Conservation (phyloP, 1,140 invertebrate species). For the Eueides isabella region DNA sequence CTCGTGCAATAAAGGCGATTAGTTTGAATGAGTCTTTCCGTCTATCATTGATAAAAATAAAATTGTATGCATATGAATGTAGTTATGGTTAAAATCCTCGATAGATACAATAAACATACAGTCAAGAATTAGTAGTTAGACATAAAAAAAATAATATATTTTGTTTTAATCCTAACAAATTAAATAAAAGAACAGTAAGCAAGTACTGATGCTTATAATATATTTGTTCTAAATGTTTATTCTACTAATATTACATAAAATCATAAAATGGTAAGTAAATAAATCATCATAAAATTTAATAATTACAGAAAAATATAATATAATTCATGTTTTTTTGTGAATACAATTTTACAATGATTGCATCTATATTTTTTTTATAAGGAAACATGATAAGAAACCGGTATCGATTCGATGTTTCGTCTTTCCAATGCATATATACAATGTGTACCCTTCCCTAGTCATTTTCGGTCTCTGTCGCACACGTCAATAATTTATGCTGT, state of each 20-base stretch:
- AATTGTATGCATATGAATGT: not conserved
- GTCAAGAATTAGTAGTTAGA: too few relatives aligned
- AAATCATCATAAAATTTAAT: not conserved
- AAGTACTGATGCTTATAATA: too few relatives aligned
- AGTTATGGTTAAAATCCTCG: not conserved
- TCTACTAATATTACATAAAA: too few relatives aligned
- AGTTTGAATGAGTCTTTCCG: constrained; percentile 7
- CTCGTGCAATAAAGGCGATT: constrained; percentile 27
- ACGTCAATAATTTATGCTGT: constrained; percentile 28
- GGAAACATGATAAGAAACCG: constrained; percentile 66
- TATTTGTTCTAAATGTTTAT: too few relatives aligned
- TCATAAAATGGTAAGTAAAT: not conserved
- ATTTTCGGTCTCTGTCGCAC: constrained; percentile 48
- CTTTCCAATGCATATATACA: constrained; percentile 35
- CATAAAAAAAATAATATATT: too few relatives aligned
- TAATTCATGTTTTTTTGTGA: not conserved
- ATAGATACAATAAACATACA: too few relatives aligned
- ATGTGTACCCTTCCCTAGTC: constrained; percentile 51
- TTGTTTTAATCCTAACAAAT: too few relatives aligned
- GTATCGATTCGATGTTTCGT: constrained; percentile 52
- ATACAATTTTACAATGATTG: not conserved
- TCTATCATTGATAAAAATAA: constrained; percentile 7
- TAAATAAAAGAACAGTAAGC: too few relatives aligned
- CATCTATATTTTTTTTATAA: constrained; percentile 22
- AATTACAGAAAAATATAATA: not conserved